phyloP scores from a whole-genome alignment of 2,888 invertebrate genomes.

The Drosophila pseudotalamancana region DNA sequence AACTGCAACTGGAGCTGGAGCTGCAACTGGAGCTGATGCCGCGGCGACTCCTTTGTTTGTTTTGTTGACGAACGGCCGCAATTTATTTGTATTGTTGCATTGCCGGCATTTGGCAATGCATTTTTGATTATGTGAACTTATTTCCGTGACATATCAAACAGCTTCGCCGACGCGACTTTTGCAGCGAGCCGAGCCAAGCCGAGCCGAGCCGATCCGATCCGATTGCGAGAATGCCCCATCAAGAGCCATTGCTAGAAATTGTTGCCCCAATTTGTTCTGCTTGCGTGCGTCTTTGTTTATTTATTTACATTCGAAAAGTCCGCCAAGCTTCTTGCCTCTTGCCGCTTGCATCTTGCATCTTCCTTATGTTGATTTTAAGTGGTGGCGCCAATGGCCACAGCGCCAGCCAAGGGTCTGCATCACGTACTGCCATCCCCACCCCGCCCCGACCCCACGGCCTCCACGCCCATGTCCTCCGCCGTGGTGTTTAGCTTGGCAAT shows the following conservation, averaged over 20 bases:
- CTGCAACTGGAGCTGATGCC: slow-evolving; percentile 19
- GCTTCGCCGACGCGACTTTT: slow-evolving; percentile 51
- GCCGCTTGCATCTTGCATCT: slow-evolving; percentile 51
- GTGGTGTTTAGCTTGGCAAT: slow-evolving; percentile 17
- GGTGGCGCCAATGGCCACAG: slow-evolving; percentile 73
- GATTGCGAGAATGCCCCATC: slow-evolving; percentile 29
- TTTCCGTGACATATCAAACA: slow-evolving; percentile 63
- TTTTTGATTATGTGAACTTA: slow-evolving; percentile 74
- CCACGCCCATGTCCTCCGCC: slow-evolving; percentile 12
- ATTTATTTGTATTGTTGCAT: slow-evolving; percentile 80
- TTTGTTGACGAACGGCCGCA: slow-evolving; percentile 77
- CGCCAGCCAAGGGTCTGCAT: slow-evolving; percentile 53
- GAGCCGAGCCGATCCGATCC: background rate
- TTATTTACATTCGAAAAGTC: slow-evolving; percentile 74
- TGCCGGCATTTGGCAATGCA: slow-evolving; percentile 72
- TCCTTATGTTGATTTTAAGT: slow-evolving; percentile 77
- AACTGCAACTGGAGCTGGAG: slow-evolving; percentile 25
- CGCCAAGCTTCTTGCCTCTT: slow-evolving; percentile 64
- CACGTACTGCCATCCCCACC: background rate
- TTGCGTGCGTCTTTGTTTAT: slow-evolving; percentile 54
- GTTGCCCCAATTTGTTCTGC: slow-evolving; percentile 58
- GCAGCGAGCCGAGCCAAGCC: background rate
- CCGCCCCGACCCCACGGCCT: background rate
- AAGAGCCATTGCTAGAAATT: slow-evolving; percentile 47
- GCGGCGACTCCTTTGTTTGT: slow-evolving; percentile 66